phyloP scores from a whole-genome alignment of 1,140 invertebrate species.

The Centruroides vittatus region DNA sequence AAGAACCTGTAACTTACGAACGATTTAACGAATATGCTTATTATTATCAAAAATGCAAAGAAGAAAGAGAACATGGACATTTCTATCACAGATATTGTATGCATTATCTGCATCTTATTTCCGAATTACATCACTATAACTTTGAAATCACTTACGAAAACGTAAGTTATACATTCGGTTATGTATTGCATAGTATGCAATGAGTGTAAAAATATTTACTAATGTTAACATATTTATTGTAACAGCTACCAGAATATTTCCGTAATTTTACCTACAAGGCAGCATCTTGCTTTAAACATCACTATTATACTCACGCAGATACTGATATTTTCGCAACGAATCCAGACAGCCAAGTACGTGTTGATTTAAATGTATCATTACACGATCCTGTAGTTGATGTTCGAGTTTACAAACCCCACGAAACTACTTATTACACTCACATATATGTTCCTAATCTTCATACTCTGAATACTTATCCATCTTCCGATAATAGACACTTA shows the following conservation, averaged over 20 bases:
- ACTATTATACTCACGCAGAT: constrained; percentile 2
- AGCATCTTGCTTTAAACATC: not conserved
- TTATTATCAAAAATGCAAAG: constrained; percentile 7
- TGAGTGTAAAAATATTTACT: too few species aligned
- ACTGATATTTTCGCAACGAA: not conserved
- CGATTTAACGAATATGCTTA: constrained; percentile 13
- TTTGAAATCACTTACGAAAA: constrained; percentile 9
- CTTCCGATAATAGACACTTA: too few species aligned
- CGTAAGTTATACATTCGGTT: not conserved
- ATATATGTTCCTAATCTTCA: too few species aligned
- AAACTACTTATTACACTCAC: constrained; percentile 3
- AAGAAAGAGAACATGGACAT: constrained; percentile 1
- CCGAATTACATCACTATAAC: constrained; percentile 2
- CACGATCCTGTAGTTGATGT: constrained; percentile 3
- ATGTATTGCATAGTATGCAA: too few species aligned
- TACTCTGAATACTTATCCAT: too few species aligned
- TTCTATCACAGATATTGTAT: constrained; percentile 5
- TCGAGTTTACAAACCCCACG: not conserved
- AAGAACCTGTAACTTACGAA: constrained; percentile 6
- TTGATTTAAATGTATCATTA: constrained; percentile 5
- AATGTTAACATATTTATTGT: not conserved
- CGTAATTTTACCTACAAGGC: constrained; percentile 5
- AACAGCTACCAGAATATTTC: constrained; percentile 5
- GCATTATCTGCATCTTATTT: constrained; percentile 4
- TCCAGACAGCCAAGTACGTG: not conserved